Percentiles rank a stretch among this genome's conserved stretches.
These are phyloP conservation scores for Diogma glabrata DNA, from an alignment of 2,888 invertebrate species.

Conservation along the genomic window DNA sequence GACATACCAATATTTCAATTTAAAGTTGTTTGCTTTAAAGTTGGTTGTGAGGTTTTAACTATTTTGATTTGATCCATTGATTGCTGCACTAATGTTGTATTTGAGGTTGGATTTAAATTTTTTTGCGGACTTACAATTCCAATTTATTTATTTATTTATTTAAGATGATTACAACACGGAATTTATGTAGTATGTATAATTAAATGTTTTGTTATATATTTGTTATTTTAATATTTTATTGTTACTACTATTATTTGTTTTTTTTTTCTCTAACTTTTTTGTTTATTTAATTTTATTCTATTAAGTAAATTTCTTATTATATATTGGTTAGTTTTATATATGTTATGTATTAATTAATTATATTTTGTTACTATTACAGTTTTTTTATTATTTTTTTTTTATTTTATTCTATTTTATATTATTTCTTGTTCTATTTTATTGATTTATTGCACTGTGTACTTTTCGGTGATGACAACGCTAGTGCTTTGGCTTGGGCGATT, in stretches of 20 bases:
- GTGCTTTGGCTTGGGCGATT: no score
- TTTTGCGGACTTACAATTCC: slow-evolving; percentile 25
- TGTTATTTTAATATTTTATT: no score
- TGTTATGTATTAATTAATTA: no score
- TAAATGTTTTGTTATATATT: slow-evolving; percentile 24
- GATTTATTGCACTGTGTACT: slow-evolving; percentile 38
- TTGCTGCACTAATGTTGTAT: slow-evolving; percentile 16
- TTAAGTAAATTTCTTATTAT: no score
- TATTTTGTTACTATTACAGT: no score
- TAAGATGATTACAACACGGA: no score
- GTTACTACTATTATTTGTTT: no score
- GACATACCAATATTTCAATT: neutral
- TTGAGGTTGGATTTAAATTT: slow-evolving; percentile 20
- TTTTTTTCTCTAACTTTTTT: no score
- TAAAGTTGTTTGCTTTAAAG: slow-evolving; percentile 11
- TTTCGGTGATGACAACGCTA: no score
- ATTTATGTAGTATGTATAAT: no score
- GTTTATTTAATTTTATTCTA: no score
- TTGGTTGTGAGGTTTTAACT: slow-evolving; percentile 27
- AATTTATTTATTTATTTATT: slow-evolving; percentile 19
- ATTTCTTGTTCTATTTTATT: slow-evolving; percentile 33
- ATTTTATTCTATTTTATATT: slow-evolving; percentile 22
- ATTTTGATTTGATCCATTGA: slow-evolving; percentile 28
- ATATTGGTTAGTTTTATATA: no score
- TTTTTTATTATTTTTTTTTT: slow-evolving; percentile 28